Base-by-base conservation (phyloP, 2,888 invertebrate genomes). In the Synanthedon formicaeformis region DNA sequence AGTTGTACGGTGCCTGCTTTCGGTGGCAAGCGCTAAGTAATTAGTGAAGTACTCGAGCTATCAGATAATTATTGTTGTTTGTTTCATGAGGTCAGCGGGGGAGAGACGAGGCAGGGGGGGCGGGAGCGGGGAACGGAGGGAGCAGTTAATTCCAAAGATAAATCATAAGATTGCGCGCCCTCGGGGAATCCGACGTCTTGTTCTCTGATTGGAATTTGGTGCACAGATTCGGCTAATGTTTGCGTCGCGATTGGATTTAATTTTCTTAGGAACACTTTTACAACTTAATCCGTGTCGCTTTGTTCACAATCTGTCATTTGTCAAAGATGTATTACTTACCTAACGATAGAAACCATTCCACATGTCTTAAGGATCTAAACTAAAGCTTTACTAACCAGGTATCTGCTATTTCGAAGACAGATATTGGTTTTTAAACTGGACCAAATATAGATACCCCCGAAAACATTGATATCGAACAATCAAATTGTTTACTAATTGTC, bases 51-150 rank as follows among this genome's bases (percentile, higher is more conserved):
- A 54, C 50, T 59, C 52, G 45, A 56, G 53, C 52, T 50, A 51
- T 58, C 58, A 51, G 50, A 56, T 63, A 57, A 54, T 57, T 55
- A 52, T 18, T 58, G 56, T 56, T 53, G 53, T 53, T 53, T 48
- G 50, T 41, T 18, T 23, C 49, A 16, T 12, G 49, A 49, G 23
- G 18, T 49, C 49, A 14, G 13, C 49, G 49, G 14, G 49, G 23
- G 8, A 49, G 18, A 12, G 14, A 13, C 8, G 51, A 34, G 12
- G 18, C 13, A 41, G 23, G 41, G 52, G 27, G 27, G 3, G n/a
- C n/a, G n/a, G 16, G 51, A 40, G 50, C 8, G 12, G 50, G 23
- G 34, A 34, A 34, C 34, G 13, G 16, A 40, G 14, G 40, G 52
- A 34, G 48, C 6, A 41, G 52, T n/a, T 40, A 40, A 52, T 48